Percentiles rank a stretch among this genome's conserved stretches.
These are phyloP conservation scores for Eueremaeus valkanovi DNA, from an alignment of 2,888 invertebrate genomes.

Conservation along the genomic window DNA sequence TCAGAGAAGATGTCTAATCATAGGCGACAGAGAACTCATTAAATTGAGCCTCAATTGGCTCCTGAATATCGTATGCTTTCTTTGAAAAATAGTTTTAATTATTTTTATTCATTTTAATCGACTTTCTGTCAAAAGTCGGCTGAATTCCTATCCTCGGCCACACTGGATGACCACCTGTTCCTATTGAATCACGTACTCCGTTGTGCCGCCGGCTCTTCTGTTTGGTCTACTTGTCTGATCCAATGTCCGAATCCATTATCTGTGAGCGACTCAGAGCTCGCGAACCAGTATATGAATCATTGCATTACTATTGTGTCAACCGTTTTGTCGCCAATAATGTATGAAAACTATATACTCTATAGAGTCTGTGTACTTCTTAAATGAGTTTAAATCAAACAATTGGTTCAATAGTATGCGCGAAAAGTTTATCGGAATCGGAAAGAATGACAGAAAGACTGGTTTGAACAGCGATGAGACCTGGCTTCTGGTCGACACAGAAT, in stretches of 20 bases:
- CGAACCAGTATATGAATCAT: slow-evolving; percentile 38
- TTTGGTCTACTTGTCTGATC: slow-evolving; percentile 33
- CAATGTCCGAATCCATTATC: slow-evolving; percentile 40
- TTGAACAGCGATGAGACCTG: background rate
- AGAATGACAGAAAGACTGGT: background rate
- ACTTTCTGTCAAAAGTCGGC: background rate
- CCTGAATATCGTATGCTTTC: background rate
- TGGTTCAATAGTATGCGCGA: slow-evolving; percentile 15
- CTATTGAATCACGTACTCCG: slow-evolving; percentile 42
- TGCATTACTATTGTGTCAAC: slow-evolving; percentile 39
- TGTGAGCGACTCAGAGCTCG: slow-evolving; percentile 27
- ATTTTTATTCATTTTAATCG: background rate
- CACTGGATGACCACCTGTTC: slow-evolving; percentile 37
- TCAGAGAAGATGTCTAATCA: slow-evolving; percentile 24
- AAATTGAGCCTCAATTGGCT: slow-evolving; percentile 15
- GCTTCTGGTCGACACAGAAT: slow-evolving; percentile 19
- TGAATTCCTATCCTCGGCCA: slow-evolving; percentile 29
- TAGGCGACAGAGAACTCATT: slow-evolving; percentile 27
- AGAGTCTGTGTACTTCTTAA: background rate
- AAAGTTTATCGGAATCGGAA: slow-evolving; percentile 34
- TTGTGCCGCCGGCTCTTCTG: slow-evolving; percentile 41
- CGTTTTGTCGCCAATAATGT: slow-evolving; percentile 41
- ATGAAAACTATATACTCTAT: no score
- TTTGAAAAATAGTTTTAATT: background rate
- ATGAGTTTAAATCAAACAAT: background rate